Evolutionary conservation across 2,113 vertebrate species (phyloP).

Genomic region (Uria lomvia): DNA sequence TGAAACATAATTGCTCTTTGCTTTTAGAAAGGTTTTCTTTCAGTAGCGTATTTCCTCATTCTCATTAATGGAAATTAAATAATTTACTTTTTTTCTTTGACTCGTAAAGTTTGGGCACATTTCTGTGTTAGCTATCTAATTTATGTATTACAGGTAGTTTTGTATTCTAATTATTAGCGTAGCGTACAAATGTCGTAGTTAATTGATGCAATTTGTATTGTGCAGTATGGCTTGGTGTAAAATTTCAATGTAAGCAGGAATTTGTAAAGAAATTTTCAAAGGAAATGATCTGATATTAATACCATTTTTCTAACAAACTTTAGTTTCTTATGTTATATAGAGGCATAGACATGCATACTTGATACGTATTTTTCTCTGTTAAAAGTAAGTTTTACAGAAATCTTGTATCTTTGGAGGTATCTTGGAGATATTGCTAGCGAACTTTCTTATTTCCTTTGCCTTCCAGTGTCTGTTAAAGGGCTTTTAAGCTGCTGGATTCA

Average conservation of each 20-base stretch:
- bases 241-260: background rate
- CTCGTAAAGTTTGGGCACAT: conserved; percentile 55
- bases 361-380: background rate
- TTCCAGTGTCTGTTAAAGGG: background rate
- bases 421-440: background rate
- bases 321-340: background rate
- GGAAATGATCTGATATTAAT: background rate
- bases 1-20: conserved; percentile 69
- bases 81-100: conserved; percentile 49
- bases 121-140: background rate
- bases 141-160: background rate
- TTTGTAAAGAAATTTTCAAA: background rate
- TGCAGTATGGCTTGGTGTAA: background rate
- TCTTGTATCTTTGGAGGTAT: too few species aligned
- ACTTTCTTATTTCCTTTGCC: background rate
- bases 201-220: background rate
- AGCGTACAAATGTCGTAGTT: background rate
- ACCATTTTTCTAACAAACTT: background rate
- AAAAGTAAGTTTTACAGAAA: background rate
- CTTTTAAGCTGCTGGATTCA: background rate
- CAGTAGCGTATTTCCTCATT: conserved; percentile 58
- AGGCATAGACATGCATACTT: background rate
- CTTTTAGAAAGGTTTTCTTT: conserved; percentile 68
- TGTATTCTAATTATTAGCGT: background rate
- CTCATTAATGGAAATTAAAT: conserved; percentile 73